Percentiles rank a stretch among this genome's conserved stretches.
Conservation (phyloP, 1,140 invertebrate species). For the Pissodes strobi region DNA sequence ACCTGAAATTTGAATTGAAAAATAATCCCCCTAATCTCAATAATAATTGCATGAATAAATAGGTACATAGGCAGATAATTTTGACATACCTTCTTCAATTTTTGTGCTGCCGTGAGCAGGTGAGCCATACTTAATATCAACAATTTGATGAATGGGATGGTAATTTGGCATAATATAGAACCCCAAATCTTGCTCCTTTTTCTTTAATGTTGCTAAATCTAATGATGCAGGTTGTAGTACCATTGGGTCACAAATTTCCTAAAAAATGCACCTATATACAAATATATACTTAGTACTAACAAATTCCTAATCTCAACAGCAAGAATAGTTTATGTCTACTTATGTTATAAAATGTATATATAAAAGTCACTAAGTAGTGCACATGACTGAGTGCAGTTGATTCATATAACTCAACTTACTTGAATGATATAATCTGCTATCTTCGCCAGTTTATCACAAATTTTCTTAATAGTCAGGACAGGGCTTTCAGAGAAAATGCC, state of each 20-base stretch:
- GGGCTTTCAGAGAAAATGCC: conserved; percentile 85
- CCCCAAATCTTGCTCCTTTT: conserved; percentile 77
- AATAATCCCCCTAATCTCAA: too few species aligned
- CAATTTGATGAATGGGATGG: conserved; percentile 84
- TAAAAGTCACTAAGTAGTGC: too few species aligned
- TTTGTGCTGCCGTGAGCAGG: conserved; percentile 85
- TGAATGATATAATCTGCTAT: conserved; percentile 87
- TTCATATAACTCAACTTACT: too few species aligned
- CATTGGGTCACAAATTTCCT: conserved; percentile 83
- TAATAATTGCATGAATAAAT: too few species aligned
- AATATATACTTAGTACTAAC: too few species aligned
- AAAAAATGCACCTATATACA: too few species aligned
- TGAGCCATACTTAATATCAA: conserved; percentile 82
- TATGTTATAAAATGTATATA: too few species aligned
- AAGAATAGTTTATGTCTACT: too few species aligned
- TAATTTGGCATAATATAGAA: conserved; percentile 84
- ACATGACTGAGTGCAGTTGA: too few species aligned
- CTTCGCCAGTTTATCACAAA: conserved; percentile 72
- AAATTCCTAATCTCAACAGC: too few species aligned
- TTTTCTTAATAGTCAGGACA: conserved; percentile 71
- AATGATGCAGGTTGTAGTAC: conserved; percentile 85
- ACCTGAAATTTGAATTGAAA: too few species aligned
- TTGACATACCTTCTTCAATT: conserved; percentile 81
- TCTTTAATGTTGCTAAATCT: conserved; percentile 84
- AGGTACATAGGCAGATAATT: too few species aligned